Evolutionary conservation across 2,797 vertebrate species (phyloP).

Genomic region (Lindbergichthys nudifrons): DNA sequence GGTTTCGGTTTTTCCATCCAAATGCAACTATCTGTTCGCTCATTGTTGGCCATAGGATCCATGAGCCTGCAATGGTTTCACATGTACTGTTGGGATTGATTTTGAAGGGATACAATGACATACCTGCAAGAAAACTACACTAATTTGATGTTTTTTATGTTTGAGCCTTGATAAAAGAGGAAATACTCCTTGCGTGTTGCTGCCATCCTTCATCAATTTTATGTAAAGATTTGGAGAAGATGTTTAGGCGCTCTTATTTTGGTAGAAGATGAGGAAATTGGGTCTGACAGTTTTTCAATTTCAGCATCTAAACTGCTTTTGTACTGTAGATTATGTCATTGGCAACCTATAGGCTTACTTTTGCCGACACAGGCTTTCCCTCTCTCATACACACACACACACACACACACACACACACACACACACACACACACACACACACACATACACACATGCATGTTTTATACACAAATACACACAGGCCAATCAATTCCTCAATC

Average conservation of each 20-base stretch:
- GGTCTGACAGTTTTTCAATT: neutral
- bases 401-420: neutral
- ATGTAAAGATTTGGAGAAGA: constrained; percentile 1
- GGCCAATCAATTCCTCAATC: constrained; percentile 35
- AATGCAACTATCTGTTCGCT: constrained; percentile 9
- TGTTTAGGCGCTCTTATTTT: constrained; percentile 7
- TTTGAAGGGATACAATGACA: constrained; percentile 11
- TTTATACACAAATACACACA: constrained; percentile 32
- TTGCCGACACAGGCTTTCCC: constrained; percentile 4
- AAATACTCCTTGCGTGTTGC: neutral
- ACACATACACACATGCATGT: neutral
- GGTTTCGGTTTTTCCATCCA: constrained; percentile 39
- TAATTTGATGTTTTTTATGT: neutral
- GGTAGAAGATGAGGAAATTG: constrained; percentile 6
- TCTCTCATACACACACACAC: neutral
- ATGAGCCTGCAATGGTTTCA: constrained; percentile 24
- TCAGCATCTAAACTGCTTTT: constrained; percentile 1
- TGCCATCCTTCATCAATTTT: neutral
- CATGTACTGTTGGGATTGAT: constrained; percentile 15
- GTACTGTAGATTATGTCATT: constrained; percentile 1
- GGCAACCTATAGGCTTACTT: neutral
- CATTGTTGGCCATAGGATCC: neutral
- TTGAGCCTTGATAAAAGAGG: neutral
- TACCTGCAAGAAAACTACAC: neutral
- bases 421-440: too few species aligned